Evolutionary conservation across 2,797 vertebrate genomes (phyloP).

Genomic region (Mallotus villosus): DNA sequence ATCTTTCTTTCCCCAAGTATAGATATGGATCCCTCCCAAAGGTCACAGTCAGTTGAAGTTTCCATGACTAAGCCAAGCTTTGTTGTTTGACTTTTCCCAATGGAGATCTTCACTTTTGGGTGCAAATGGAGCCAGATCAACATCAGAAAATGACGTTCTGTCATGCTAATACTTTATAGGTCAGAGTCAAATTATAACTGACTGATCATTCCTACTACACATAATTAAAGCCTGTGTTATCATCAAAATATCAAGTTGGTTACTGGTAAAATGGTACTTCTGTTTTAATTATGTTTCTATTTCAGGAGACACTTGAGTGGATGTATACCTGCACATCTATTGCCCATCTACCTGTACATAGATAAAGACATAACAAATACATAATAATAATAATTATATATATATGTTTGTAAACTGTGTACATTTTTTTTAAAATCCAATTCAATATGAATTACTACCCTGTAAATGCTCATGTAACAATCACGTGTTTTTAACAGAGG

Average conservation of each 20-base stretch:
- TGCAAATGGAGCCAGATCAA: constrained; percentile 65
- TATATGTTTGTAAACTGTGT: too few relatives aligned
- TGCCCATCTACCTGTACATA: too few relatives aligned
- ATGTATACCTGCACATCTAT: too few relatives aligned
- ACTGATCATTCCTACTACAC: background rate
- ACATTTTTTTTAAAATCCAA: too few relatives aligned
- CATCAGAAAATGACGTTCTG: constrained; percentile 49
- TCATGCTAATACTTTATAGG: constrained; percentile 57
- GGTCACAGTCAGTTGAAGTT: constrained; percentile 79
- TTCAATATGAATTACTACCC: too few relatives aligned
- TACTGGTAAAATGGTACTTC: too few relatives aligned
- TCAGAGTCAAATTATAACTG: constrained; percentile 51
- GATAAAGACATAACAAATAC: background rate
- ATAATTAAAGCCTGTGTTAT: background rate
- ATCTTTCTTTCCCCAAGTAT: constrained; percentile 73
- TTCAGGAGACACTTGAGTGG: too few relatives aligned
- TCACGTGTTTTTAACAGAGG: constrained; percentile 15
- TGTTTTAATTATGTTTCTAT: too few relatives aligned
- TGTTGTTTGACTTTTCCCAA: constrained; percentile 75
- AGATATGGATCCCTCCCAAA: constrained; percentile 81
- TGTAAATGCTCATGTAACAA: constrained; percentile 10
- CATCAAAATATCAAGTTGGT: too few relatives aligned
- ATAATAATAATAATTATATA: background rate
- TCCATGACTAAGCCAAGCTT: constrained; percentile 77
- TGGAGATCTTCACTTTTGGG: constrained; percentile 64